phyloP scores from a whole-genome alignment of 2,888 invertebrate species.

The Agrochola macilenta region DNA sequence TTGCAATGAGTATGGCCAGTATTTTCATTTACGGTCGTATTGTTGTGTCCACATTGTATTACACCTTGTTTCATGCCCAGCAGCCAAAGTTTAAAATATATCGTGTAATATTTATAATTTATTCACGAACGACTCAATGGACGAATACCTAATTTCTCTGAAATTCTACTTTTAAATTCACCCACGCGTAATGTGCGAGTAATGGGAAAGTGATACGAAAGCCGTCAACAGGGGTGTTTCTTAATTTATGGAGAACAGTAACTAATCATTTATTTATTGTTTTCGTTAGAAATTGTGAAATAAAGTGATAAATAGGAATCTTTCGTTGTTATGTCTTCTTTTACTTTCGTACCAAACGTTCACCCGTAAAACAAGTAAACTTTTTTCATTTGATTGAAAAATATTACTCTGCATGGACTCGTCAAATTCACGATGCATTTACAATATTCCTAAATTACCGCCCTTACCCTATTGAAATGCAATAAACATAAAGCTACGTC shows the following conservation, averaged over 20 bases:
- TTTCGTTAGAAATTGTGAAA: background rate
- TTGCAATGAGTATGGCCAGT: background rate
- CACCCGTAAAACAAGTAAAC: background rate
- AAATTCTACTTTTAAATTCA: constrained; percentile 12
- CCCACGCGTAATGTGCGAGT: background rate
- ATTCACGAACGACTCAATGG: background rate
- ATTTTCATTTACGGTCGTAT: background rate
- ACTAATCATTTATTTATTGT: background rate
- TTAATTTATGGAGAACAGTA: constrained; percentile 11
- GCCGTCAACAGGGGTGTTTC: constrained; percentile 8
- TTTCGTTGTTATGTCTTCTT: background rate
- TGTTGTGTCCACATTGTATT: background rate
- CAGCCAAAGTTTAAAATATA: background rate
- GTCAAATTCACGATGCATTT: constrained; percentile 11
- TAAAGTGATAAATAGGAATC: background rate
- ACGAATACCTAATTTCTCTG: constrained; percentile 1
- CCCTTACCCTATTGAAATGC: constrained; percentile 65
- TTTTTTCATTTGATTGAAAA: background rate
- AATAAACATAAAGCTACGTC: constrained; percentile 67
- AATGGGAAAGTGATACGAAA: constrained; percentile 23
- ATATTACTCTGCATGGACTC: background rate
- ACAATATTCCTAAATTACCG: constrained; percentile 54
- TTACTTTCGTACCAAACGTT: background rate
- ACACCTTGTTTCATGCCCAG: background rate
- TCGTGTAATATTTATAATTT: constrained; percentile 2